Evolutionary conservation across 2,888 invertebrate species (phyloP).

Genomic region (Drosophila mimetica): DNA sequence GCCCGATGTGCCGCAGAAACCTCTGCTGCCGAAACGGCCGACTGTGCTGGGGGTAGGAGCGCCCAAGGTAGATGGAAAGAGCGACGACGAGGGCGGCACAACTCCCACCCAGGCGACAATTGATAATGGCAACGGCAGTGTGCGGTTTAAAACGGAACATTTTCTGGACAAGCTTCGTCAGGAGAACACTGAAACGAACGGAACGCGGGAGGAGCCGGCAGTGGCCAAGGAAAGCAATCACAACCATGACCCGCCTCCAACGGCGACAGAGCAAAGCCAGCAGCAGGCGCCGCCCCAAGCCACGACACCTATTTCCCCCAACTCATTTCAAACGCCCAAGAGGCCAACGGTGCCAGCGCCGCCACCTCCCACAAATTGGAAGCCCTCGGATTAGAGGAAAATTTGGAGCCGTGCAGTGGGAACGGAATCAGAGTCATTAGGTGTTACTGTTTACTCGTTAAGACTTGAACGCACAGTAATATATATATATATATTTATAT

Average conservation of each 20-base stretch:
- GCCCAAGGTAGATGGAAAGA: conserved; percentile 60
- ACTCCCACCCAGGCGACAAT: conserved; percentile 70
- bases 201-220: conserved; percentile 48
- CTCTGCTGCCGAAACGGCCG: conserved; percentile 92
- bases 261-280: conserved; percentile 37
- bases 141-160: conserved; percentile 69
- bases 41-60: conserved; percentile 57
- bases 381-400: conserved; percentile 66
- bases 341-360: conserved; percentile 82
- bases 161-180: conserved; percentile 72
- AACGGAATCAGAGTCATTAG: conserved; percentile 48
- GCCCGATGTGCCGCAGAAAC: conserved; percentile 87
- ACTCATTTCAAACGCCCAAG: conserved; percentile 79
- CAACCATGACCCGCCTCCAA: conserved; percentile 54
- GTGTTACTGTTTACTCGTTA: conserved; percentile 49
- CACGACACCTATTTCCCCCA: conserved; percentile 80
- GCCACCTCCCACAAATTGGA: conserved; percentile 79
- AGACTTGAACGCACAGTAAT: conserved; percentile 67
- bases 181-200: conserved; percentile 73
- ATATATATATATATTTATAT: conserved; percentile 38
- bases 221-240: conserved; percentile 49
- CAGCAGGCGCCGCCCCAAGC: conserved; percentile 57
- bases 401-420: background rate
- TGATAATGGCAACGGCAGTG: conserved; percentile 67
- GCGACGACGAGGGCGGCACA: conserved; percentile 72